Evolutionary conservation across 2,113 vertebrate species (phyloP), one percentile per base, ranked within the genome.

Genomic region (Mastomys coucha): DNA sequence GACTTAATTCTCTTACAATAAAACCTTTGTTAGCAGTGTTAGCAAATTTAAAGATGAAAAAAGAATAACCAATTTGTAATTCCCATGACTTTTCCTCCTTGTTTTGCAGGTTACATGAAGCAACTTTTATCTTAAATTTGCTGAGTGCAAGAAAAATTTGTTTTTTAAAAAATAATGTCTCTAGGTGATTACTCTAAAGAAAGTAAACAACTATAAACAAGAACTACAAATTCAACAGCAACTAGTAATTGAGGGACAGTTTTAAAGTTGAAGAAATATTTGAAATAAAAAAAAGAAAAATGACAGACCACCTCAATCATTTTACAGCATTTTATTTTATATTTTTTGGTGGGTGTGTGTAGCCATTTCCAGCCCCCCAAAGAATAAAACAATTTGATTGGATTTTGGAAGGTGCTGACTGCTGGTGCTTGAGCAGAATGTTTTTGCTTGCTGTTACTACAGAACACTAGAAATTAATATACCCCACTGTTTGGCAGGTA

Each of bases 271-370:
- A 90, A 91, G 26, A 26, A 58, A 36, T 51, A 51, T 51, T 81
- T 95, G 45, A 91, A 58, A 13, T 75, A 22, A 88, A 73, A 81
- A 19, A n/a, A 81, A 73, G 75, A 20, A 86, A 73, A 81, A 31
- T 31, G 49, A 42, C 2, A 58, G 28, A 26, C 26, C 26, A 69
- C 60, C 11, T 20, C 13, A 58, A 26, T 42, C 33, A 76, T 69
- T 87, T 93, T 69, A 33, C 42, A 22, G 19, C 45, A 49, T 72
- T 94, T 81, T 88, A 81, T 45, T 88, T 85, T 91, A n/a, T 65
- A 73, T 73, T 53, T 93, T 87, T 73, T 73, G 20, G 8, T 2
- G 2, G 7, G 45, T 42, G 33, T 14, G 9, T 33, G 22, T 39
- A 56, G 67, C 14, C 22, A 12, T 67, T 87, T 72, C 12, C n/a